Conservation (phyloP, 2,888 invertebrate species). For the Lasioglossum zephyrum region DNA sequence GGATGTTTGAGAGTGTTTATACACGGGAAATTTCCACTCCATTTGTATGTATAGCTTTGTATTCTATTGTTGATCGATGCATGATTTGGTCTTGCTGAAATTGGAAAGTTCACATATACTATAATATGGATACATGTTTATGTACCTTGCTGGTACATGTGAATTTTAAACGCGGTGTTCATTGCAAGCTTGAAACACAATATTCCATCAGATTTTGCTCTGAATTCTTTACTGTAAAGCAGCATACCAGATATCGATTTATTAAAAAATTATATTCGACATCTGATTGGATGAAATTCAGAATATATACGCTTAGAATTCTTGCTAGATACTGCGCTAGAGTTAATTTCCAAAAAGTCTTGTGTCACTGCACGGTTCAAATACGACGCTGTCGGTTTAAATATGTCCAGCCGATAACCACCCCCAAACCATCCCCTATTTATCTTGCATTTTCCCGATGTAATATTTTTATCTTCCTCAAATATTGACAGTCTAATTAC, state of each 20-base stretch:
- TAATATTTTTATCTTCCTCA: background rate
- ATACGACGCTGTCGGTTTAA: background rate
- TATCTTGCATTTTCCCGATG: background rate
- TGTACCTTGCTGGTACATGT: background rate
- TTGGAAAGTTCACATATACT: background rate
- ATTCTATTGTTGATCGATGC: background rate
- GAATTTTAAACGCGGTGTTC: background rate
- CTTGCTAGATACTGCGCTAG: too few species aligned
- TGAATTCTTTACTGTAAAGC: background rate
- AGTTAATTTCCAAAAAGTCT: too few species aligned
- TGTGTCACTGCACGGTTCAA: too few species aligned
- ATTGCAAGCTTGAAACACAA: background rate
- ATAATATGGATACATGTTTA: background rate
- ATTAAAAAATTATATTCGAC: background rate
- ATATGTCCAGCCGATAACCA: background rate
- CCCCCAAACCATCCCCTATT: background rate
- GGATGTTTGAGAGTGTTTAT: background rate
- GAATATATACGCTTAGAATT: too few species aligned
- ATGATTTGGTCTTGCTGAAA: background rate
- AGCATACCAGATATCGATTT: background rate
- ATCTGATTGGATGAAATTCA: too few species aligned
- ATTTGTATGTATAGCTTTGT: background rate
- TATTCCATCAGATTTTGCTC: background rate
- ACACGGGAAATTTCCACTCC: background rate
- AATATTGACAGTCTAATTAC: background rate